Conservation (phyloP, 1,140 invertebrate genomes). For the Meloidogyne chitwoodi region DNA sequence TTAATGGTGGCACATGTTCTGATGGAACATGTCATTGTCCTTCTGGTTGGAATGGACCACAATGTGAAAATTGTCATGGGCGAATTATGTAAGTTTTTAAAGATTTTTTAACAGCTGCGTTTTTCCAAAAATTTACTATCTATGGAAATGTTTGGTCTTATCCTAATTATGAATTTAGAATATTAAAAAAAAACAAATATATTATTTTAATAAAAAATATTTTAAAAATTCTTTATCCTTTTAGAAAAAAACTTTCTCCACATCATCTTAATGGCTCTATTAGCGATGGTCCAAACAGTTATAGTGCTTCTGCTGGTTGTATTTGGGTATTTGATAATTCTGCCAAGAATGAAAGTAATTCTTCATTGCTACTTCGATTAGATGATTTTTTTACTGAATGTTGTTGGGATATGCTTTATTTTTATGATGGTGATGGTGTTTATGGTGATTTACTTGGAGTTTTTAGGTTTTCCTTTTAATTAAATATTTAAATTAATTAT, state of each 20-base stretch:
- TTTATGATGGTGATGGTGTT: constrained; percentile 58
- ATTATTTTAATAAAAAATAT: too few species aligned
- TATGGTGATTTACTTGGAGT: constrained; percentile 51
- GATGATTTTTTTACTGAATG: constrained; percentile 58
- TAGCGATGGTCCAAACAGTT: constrained; percentile 48
- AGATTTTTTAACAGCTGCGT: not conserved
- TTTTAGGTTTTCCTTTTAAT: constrained; percentile 44
- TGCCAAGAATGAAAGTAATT: not conserved
- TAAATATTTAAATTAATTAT: not conserved
- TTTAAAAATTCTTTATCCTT: too few species aligned
- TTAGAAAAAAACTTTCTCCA: constrained; percentile 20
- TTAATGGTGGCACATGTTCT: constrained; percentile 50
- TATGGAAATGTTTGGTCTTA: too few species aligned
- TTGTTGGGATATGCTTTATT: constrained; percentile 59
- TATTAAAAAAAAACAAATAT: too few species aligned
- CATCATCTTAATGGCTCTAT: constrained; percentile 38
- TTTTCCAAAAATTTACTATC: too few species aligned
- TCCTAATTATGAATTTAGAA: too few species aligned
- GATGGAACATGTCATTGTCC: constrained; percentile 33
- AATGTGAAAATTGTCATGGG: constrained; percentile 56
- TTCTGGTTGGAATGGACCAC: constrained; percentile 53
- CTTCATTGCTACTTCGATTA: constrained; percentile 40
- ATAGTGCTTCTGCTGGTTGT: constrained; percentile 49
- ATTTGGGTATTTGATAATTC: constrained; percentile 55
- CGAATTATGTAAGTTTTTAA: constrained; percentile 38